Base-by-base conservation (phyloP, 1,140 invertebrate species). In the Ericerus pela region DNA sequence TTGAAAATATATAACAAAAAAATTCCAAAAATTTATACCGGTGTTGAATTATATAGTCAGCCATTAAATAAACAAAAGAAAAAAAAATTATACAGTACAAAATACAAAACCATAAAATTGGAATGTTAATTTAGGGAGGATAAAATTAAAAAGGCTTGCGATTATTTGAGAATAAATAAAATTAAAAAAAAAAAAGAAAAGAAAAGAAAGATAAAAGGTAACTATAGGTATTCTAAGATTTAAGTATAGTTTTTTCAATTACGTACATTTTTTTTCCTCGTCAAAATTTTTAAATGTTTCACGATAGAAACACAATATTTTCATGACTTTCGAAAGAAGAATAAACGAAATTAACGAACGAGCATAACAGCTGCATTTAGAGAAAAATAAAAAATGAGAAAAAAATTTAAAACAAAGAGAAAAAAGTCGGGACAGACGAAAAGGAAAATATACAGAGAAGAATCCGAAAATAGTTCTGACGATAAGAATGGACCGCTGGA, bases 41-140 rank as follows among this genome's bases (percentile, higher is more conserved):
- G 26, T 24, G 26, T 47, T 24, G 41, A 33, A 47, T 47, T 24
- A 47, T 47, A 47, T 47, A 24, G 41, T 24, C 18, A 47, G 14
- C 8, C 30, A 33, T 33, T 10, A 33, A 33, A 33, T 33, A 47
- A 47, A 47, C 41, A 24, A 24, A 47, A 47, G 20, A 28, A 43
- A 38, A 41, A 54, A 47, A 47, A 47, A 47, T 10, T 33, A 10
- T 18, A 24, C 22, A 47, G 26, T 24, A 47, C 41, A 16, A 54
- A 55, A 51, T 58, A 27, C 26, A 47, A 47, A 47, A 47, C 41
- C 20, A 47, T 47, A 47, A 47, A 47, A n/a, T 47, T 47, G 41
- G 41, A 47, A 47, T 47, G 41, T 47, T 33, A 33, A 10, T 47
- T 24, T 24, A 47, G 26, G 26, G 22, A 33, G n/a, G 30, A 10